Evolutionary conservation across 35 echinoderm and acorn worm species (phyloP), one percentile per base, ranked within the genome.

Genomic region (Eucidaris tribuloides): DNA sequence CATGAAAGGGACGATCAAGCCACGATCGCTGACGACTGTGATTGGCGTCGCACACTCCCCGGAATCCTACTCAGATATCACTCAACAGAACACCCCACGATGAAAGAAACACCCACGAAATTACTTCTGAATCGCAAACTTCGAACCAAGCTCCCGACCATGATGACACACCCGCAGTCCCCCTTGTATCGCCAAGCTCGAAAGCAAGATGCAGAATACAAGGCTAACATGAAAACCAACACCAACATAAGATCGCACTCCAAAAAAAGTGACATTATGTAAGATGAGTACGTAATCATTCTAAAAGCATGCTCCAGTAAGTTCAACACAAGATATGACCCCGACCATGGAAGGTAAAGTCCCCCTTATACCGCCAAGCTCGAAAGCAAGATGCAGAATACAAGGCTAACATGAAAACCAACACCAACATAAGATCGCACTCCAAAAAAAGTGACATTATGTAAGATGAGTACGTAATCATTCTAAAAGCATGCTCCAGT

Each of bases 1-100:
- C 5, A 80, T 80, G 77, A 80, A 80, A 80, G 77, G 22, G 23
- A 50, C 56, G n/a, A n/a, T 31, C 42, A 31, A 14, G 46, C 7
- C 43, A 46, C 77, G 9, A 46, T 32, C 7, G 13, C 20, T 59
- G 77, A 80, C 39, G 46, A 37, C 28, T 19, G 7, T 4, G 28
- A 80, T 50, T 80, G 77, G 77, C 7, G 33, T 14, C 45, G 5
- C 5, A 46, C 39, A n/a, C 28, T 80, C 5, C 46, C 41, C 9
- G 7, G 11, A 11, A 46, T 80, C 35, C 45, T 80, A 37, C 41
- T 80, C 6, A 4, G 13, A 3, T 80, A 80, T 46, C 77, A 31
- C 42, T 60, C 77, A 29, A 45, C 42, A 19, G 19, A 18, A 11
- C 60, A 64, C 2, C 60, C 60, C 20, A 29, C 71, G 27, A 76